Base-by-base conservation (phyloP, 2,113 vertebrate species). In the Mesembrinibis cayennensis region DNA sequence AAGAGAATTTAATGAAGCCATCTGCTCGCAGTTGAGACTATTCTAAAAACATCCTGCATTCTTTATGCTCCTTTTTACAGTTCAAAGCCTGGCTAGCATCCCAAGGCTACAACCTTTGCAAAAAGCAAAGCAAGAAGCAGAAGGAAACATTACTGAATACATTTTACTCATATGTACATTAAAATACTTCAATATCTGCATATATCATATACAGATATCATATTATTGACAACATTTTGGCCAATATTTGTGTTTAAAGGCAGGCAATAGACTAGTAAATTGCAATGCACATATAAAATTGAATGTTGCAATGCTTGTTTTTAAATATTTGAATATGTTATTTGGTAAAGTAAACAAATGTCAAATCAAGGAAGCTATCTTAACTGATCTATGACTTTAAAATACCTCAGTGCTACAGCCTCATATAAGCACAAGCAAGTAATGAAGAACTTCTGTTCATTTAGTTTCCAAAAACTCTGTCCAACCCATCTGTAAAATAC, bases 1-100 rank as follows among this genome's bases (percentile, higher is more conserved):
- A 92, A 84, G 52, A 49, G 52, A 93, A 71, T 79, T 91, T 96
- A 96, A 93, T 82, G 65, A 95, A 91, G 80, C 83, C 92, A 93
- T 95, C 80, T 93, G 92, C 83, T 95, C 6, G 0, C 2, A 2
- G 52, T 23, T 87, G 86, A 84, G 50, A 53, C 44, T 70, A 73
- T 29, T 81, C 53, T 81, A 81, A 93, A 92, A 93, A 78, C 79
- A 97, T 71, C 26, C 59, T 67, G 38, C 36, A 63, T 71, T 84
- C 69, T 90, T 90, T 18, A 82, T 27, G 47, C 49, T 82, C 56
- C 45, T 49, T 93, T 91, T 72, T 74, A 84, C 92, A 77, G 55
- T 91, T 88, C 71, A 86, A 70, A 83, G 55, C 44, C 77, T 95
- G 83, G 89, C 69, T 82, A 76, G 44, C 40, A 92, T 87, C 90